Conservation (phyloP, 35 echinoderm and acorn worm genomes). For the Holothuria glaberrima region DNA sequence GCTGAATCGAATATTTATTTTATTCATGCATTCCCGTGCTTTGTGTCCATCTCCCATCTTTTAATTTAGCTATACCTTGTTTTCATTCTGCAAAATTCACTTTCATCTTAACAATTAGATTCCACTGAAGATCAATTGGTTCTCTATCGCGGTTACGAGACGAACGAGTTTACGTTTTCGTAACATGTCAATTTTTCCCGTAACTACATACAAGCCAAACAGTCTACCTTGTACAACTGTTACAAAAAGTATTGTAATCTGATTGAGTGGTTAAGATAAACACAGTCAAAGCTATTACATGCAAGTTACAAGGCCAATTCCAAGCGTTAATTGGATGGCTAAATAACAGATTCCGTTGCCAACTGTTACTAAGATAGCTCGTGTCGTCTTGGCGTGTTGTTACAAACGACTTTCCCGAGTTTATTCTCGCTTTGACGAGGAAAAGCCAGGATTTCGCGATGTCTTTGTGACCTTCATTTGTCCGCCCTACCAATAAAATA, state of each 20-base stretch:
- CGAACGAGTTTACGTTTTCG: too few species aligned
- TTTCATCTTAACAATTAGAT: too few species aligned
- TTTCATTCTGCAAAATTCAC: too few species aligned
- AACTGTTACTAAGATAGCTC: constrained; percentile 20
- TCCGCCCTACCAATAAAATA: constrained; percentile 46
- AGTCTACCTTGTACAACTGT: not conserved
- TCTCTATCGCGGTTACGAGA: too few species aligned
- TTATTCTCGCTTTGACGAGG: constrained; percentile 30
- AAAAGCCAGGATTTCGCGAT: constrained; percentile 42
- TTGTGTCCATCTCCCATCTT: too few species aligned
- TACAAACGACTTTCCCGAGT: constrained; percentile 30
- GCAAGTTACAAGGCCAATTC: constrained; percentile 60
- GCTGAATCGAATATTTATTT: too few species aligned
- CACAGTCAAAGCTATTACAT: constrained; percentile 49
- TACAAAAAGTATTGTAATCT: constrained; percentile 31
- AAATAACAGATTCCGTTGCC: constrained; percentile 42
- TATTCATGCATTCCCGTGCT: too few species aligned
- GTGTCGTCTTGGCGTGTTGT: constrained; percentile 39
- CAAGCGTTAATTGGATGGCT: constrained; percentile 54
- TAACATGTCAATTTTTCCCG: too few species aligned
- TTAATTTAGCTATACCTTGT: too few species aligned
- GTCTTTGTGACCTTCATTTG: constrained; percentile 55
- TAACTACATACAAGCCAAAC: too few species aligned
- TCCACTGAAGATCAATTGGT: too few species aligned
- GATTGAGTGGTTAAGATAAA: constrained; percentile 44